Evolutionary conservation across 2,113 vertebrate species (phyloP).

Genomic region (Alces alces): DNA sequence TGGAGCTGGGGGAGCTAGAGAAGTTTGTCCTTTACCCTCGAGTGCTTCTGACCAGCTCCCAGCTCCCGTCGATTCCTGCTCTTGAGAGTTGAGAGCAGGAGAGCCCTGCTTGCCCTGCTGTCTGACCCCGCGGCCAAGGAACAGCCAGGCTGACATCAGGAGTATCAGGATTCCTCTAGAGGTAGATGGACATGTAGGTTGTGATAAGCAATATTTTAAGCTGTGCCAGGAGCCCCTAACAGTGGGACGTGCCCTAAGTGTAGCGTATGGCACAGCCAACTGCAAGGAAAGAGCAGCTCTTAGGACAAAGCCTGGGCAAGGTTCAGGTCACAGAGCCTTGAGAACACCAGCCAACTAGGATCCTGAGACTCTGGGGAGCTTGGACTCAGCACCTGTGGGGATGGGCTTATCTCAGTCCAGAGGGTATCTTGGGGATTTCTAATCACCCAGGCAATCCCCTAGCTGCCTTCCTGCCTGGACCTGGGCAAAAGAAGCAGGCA

Average conservation of each 20-base stretch:
- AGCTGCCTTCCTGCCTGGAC: background rate
- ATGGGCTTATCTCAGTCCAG: background rate
- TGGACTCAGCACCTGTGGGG: rapidly evolving
- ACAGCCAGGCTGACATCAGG: background rate
- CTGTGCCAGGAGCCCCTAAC: background rate
- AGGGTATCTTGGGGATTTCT: background rate
- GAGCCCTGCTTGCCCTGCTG: background rate
- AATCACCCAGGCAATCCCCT: background rate
- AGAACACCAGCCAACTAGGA: background rate
- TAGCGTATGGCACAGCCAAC: too few relatives aligned
- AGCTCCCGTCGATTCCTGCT: rapidly evolving
- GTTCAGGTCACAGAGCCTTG: background rate
- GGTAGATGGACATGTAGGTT: background rate
- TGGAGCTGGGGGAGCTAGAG: background rate
- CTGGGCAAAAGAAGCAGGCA: too few relatives aligned
- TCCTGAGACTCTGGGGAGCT: background rate
- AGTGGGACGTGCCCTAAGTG: background rate
- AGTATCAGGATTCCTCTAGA: too few relatives aligned
- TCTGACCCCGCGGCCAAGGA: background rate
- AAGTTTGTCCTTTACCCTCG: rapidly evolving
- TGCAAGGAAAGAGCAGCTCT: background rate
- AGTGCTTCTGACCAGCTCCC: background rate
- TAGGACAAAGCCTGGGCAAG: rapidly evolving
- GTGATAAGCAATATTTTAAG: background rate
- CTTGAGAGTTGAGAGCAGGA: background rate